Conservation (phyloP, 2,888 invertebrate species). For the Melinaea menophilus region DNA sequence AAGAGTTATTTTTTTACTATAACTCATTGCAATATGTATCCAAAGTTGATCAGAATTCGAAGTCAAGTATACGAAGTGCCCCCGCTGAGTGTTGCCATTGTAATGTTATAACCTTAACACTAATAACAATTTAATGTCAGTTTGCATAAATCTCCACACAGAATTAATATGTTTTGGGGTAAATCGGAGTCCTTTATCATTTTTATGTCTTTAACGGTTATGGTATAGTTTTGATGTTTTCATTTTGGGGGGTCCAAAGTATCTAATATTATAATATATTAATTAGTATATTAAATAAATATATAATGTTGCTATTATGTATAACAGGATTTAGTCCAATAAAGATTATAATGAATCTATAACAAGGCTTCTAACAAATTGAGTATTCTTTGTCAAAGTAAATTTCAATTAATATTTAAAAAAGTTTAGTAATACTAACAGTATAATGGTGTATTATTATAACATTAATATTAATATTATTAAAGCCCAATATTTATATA, state of each 20-base stretch:
- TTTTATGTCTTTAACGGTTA: conserved; percentile 20
- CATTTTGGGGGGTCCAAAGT: conserved; percentile 27
- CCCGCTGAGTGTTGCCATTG: conserved; percentile 24
- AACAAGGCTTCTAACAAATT: no score
- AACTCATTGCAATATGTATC: no score
- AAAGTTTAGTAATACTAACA: no score
- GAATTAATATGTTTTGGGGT: conserved; percentile 28
- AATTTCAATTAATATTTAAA: no score
- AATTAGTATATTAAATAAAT: not conserved
- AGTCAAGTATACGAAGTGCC: not conserved
- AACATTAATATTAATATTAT: not conserved
- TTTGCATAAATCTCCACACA: conserved; percentile 20
- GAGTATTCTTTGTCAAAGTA: no score
- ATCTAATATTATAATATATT: not conserved
- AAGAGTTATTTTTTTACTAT: no score
- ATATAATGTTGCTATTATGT: no score
- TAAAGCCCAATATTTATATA: not conserved
- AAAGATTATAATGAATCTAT: no score
- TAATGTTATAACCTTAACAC: conserved; percentile 16
- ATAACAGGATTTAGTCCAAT: no score
- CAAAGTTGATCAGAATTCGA: no score
- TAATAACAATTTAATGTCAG: conserved; percentile 21
- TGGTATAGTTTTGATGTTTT: conserved; percentile 14
- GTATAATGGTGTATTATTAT: conserved; percentile 11
- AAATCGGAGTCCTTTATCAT: not conserved